Evolutionary conservation across 2,113 vertebrate genomes (phyloP), one percentile per base, ranked within the genome.

Genomic region (Chrysochloris asiatica): DNA sequence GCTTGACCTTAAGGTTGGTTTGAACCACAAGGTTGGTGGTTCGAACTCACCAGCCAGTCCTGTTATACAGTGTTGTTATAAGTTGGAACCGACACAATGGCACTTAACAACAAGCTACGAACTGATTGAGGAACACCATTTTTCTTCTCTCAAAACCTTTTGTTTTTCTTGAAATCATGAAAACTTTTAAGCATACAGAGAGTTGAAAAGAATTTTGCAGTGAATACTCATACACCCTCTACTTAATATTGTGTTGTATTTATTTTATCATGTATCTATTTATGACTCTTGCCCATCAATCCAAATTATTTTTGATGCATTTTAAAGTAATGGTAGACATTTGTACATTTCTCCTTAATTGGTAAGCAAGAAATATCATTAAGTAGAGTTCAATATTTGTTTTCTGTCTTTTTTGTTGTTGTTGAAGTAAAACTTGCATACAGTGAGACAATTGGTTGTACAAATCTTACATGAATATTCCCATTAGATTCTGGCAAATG

Each of bases 271-370:
- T 8, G 19, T 48, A 6, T 6, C 26, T 84, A 38, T 43, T 28
- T n/a, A 65, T 65, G 41, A 54, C 36, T 41, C 16, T 10, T 36
- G 12, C 52, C 52, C 61, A 54, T 72, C 47, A 36, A 45, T 59
- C 10, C 10, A 81, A n/a, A 12, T 67, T 81, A 47, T 36, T 72
- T 86, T 36, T 65, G 8, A 92, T 92, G n/a, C 5, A 73, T 67
- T 91, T 83, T 89, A 81, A 73, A 88, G 47, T 48, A 88, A n/a
- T 77, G 61, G n/a, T 26, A 91, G 52, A 77, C n/a, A 84, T 63
- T 38, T 63, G n/a, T 69, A 59, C 17, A 43, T 3, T n/a, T 80
- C 30, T 52, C 26, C 36, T 13, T 67, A 79, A 84, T 91, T 41
- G 80, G 4, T 75, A 63, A 63, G 63, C 30, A 83, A n/a, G 36